Percentiles rank a stretch among this genome's conserved stretches.
These are phyloP conservation scores for Xiphophorus couchianus DNA, from an alignment of 2,113 vertebrate species.

Conservation along the genomic window DNA sequence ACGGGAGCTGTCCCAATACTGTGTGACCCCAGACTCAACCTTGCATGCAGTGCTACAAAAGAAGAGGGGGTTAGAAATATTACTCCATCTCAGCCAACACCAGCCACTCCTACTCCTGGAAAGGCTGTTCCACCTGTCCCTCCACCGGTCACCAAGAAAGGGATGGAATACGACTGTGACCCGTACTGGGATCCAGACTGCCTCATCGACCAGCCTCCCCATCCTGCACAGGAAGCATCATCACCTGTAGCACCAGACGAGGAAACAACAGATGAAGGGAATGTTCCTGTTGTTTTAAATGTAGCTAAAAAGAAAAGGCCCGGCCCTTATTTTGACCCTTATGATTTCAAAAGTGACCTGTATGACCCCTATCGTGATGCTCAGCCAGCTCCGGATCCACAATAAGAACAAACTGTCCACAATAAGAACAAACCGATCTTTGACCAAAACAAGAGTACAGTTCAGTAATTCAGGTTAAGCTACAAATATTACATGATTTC, in stretches of 20 bases:
- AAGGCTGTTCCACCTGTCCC: conserved; percentile 49
- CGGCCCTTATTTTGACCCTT: conserved; percentile 56
- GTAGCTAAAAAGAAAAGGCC: conserved; percentile 7
- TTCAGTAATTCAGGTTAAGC: not conserved
- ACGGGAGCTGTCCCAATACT: conserved; percentile 67
- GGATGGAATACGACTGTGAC: conserved; percentile 77
- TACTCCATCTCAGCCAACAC: not conserved
- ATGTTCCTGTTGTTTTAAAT: conserved; percentile 19
- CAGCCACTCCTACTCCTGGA: conserved; percentile 26
- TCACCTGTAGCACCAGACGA: conserved; percentile 37
- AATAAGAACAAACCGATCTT: not conserved
- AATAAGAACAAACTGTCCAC: conserved; percentile 32
- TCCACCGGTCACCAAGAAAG: conserved; percentile 45
- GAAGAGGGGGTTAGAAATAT: conserved; percentile 55
- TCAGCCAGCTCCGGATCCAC: conserved; percentile 39
- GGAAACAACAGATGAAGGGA: conserved; percentile 25
- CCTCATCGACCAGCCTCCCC: conserved; percentile 71
- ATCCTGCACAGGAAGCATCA: conserved; percentile 22
- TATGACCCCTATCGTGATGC: conserved; percentile 67
- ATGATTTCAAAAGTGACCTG: conserved; percentile 73
- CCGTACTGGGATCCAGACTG: conserved; percentile 82
- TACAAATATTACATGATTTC: not conserved
- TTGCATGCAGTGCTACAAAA: conserved; percentile 56
- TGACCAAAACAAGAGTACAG: not conserved
- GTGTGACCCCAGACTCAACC: conserved; percentile 75